Evolutionary conservation across 1,140 invertebrate species (phyloP).

Genomic region (Habropoda laboriosa): DNA sequence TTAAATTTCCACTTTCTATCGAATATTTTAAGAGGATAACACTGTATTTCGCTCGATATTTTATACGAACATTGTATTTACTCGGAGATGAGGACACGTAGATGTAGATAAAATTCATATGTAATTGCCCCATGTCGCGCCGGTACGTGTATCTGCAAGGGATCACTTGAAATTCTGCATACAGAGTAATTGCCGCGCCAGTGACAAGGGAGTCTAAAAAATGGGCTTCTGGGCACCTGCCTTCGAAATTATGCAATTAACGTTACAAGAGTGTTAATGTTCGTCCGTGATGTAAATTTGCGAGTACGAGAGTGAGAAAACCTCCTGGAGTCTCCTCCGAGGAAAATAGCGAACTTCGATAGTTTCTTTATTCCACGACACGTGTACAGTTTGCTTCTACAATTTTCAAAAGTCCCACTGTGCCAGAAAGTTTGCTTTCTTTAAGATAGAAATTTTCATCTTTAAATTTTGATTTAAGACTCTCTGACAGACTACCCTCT

Average conservation of each 20-base stretch:
- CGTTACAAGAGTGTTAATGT: constrained; percentile 1
- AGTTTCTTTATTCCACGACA: too few species aligned
- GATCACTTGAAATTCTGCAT: not conserved
- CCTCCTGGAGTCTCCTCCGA: too few species aligned
- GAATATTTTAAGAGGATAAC: too few species aligned
- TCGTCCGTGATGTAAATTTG: not conserved
- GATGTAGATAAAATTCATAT: not conserved
- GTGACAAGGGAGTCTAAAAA: not conserved
- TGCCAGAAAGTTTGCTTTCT: too few species aligned
- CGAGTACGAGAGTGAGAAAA: not conserved
- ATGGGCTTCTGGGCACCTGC: not conserved
- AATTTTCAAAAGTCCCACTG: too few species aligned
- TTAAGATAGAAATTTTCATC: too few species aligned
- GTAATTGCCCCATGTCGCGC: not conserved
- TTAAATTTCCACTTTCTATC: too few species aligned
- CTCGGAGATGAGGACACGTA: not conserved
- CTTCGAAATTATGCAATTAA: not conserved
- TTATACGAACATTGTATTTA: too few species aligned
- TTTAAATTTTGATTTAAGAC: too few species aligned
- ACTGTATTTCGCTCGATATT: too few species aligned
- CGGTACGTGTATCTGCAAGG: not conserved
- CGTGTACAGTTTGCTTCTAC: too few species aligned
- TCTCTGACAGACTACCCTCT: too few species aligned
- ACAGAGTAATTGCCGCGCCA: not conserved
- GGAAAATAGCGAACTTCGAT: not conserved